These are phyloP conservation scores for Malacoctenus gilli DNA, from an alignment of 2,797 vertebrate species.

Conservation along the genomic window DNA sequence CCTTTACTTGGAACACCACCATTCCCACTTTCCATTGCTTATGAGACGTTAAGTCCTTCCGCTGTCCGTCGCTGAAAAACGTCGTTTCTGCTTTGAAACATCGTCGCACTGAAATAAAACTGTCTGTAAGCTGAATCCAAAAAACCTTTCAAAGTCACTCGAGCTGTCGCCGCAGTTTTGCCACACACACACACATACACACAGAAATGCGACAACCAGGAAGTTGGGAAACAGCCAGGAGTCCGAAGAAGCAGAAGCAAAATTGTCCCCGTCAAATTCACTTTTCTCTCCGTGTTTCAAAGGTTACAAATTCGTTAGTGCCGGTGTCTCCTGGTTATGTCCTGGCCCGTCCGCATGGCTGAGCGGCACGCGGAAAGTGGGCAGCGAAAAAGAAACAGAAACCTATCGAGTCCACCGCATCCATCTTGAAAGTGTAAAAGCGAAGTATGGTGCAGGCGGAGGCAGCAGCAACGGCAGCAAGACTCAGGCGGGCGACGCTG, in stretches of 20 bases:
- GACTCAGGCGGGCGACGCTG: constrained; percentile 1
- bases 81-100: constrained; percentile 25
- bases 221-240: constrained; percentile 63
- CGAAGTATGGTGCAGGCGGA: not conserved
- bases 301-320: rapidly evolving
- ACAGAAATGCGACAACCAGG: constrained; percentile 62
- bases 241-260: constrained; percentile 1
- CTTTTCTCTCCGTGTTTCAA: not conserved
- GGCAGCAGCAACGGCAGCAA: constrained; percentile 1
- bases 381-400: constrained; percentile 78
- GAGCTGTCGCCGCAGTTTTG: constrained; percentile 30
- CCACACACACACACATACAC: constrained; percentile 18
- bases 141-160: constrained; percentile 1
- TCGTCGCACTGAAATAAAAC: not conserved
- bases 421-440: constrained; percentile 76
- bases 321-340: not conserved
- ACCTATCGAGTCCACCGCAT: constrained; percentile 67
- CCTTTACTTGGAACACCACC: constrained; percentile 62
- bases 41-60: constrained; percentile 41
- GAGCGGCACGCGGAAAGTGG: rapidly evolving
- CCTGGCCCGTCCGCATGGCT: no score
- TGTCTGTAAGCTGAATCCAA: not conserved
- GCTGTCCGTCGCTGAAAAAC: constrained; percentile 36
- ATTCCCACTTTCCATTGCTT: constrained; percentile 75
- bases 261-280: not conserved